Evolutionary conservation across 2,797 vertebrate genomes (phyloP).

Genomic region (Cygnus olor): DNA sequence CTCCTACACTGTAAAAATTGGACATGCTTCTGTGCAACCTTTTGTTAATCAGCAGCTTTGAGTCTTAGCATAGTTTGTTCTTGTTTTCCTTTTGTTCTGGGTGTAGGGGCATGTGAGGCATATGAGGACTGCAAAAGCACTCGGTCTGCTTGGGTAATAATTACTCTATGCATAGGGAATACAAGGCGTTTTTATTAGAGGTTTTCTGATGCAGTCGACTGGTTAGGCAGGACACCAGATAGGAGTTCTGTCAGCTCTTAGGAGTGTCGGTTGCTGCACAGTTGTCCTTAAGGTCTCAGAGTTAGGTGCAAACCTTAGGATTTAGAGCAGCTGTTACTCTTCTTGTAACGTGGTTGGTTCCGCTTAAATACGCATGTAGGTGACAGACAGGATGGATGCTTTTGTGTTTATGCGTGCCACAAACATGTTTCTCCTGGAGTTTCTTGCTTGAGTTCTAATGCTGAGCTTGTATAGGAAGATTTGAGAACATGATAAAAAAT

Average conservation of each 20-base stretch:
- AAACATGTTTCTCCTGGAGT: background rate
- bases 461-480: background rate
- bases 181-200: background rate
- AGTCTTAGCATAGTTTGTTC: background rate
- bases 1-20: background rate
- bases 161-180: background rate
- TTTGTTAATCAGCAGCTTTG: background rate
- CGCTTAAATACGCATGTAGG: background rate
- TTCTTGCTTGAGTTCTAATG: background rate
- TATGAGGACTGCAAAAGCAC: background rate
- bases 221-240: background rate
- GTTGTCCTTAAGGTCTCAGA: background rate
- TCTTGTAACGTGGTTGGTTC: accelerated
- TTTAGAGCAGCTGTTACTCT: background rate
- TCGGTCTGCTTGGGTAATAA: background rate
- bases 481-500: background rate
- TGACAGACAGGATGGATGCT: background rate
- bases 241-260: background rate
- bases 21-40: background rate
- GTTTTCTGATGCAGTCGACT: background rate
- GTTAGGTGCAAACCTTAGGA: background rate
- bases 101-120: background rate
- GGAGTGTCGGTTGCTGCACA: accelerated
- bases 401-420: background rate
- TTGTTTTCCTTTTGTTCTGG: background rate